Percentiles rank a stretch among this genome's conserved stretches.
These are phyloP conservation scores for Branchinecta sandiegonensis DNA, from an alignment of 2,888 invertebrate genomes.

Conservation along the genomic window DNA sequence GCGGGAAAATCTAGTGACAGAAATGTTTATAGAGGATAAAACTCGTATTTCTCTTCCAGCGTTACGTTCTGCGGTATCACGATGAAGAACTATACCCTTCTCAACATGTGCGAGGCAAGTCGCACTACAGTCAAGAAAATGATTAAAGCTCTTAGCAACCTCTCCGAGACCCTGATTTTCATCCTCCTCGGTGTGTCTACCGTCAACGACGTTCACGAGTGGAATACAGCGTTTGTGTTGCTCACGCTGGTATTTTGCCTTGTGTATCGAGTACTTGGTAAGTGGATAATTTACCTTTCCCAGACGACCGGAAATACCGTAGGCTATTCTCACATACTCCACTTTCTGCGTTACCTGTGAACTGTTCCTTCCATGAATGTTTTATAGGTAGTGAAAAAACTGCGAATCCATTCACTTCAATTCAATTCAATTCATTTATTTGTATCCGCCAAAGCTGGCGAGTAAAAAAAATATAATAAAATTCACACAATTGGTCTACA, in stretches of 20 bases:
- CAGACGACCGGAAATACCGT: too few species aligned
- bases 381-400: too few species aligned
- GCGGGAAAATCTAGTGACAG: too few species aligned
- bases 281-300: conserved; percentile 26
- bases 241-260: conserved; percentile 37
- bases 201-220: conserved; percentile 36
- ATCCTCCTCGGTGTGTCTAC: conserved; percentile 42
- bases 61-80: conserved; percentile 11
- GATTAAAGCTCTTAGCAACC: conserved; percentile 3
- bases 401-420: too few species aligned
- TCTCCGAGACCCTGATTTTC: conserved; percentile 41
- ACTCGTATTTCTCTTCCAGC: not conserved
- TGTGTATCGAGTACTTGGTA: conserved; percentile 36
- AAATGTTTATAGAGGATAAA: too few species aligned
- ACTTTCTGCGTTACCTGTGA: too few species aligned
- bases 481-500: too few species aligned
- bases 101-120: not conserved
- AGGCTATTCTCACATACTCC: too few species aligned
- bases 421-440: too few species aligned
- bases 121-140: not conserved
- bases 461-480: too few species aligned
- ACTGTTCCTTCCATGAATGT: too few species aligned
- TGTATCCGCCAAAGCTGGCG: too few species aligned
- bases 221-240: conserved; percentile 38
- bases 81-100: conserved; percentile 4